phyloP scores from a whole-genome alignment of 2,888 invertebrate species.

The Spicauda simplicius region DNA sequence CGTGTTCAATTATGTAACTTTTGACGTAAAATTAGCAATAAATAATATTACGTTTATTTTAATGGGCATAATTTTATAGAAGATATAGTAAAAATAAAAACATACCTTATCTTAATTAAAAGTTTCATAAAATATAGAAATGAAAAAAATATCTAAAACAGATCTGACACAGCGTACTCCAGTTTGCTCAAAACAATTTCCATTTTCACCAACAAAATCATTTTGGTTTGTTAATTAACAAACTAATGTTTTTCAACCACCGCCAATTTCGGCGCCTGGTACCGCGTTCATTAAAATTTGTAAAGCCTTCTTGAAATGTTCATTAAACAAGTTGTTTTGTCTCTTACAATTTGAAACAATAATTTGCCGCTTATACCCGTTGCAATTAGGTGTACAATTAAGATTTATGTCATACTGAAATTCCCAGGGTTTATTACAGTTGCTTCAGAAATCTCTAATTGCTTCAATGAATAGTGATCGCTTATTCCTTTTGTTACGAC shows the following conservation, averaged over 20 bases:
- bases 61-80: no score
- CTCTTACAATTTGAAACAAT: constrained; percentile 37
- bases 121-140: neutral
- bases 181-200: constrained; percentile 23
- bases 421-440: neutral
- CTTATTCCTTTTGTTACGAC: neutral
- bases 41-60: no score
- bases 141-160: neutral
- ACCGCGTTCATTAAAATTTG: constrained; percentile 38
- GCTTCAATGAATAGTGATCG: constrained; percentile 3
- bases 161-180: neutral
- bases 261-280: constrained; percentile 37
- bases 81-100: no score
- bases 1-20: no score
- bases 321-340: constrained; percentile 36
- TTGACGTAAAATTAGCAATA: no score
- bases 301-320: constrained; percentile 38
- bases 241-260: constrained; percentile 37
- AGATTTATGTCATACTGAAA: constrained; percentile 9
- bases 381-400: constrained; percentile 33
- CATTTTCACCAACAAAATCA: constrained; percentile 33
- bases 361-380: constrained; percentile 29
- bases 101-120: no score
- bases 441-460: neutral
- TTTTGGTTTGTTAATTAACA: constrained; percentile 37